phyloP scores from a whole-genome alignment of 1,140 invertebrate species.

The Neodiprion virginianus region DNA sequence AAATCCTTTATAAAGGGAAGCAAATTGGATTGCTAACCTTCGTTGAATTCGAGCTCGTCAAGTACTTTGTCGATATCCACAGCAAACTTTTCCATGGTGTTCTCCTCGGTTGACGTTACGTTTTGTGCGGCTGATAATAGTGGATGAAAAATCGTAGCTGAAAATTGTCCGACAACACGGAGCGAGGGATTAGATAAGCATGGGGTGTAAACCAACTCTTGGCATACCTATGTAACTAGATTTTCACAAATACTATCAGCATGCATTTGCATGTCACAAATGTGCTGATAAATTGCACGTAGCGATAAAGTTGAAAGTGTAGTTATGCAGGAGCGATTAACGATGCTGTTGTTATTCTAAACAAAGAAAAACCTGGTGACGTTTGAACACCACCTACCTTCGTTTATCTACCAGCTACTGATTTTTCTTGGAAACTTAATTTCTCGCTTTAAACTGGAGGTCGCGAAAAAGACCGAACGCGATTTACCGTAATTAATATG shows the following conservation, averaged over 20 bases:
- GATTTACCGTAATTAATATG: no score
- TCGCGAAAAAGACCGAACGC: neutral
- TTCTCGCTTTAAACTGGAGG: no score
- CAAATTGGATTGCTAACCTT: slow-evolving; percentile 57
- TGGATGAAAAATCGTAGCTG: neutral
- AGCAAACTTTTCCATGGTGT: slow-evolving; percentile 73
- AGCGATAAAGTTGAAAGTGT: no score
- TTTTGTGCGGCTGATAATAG: neutral
- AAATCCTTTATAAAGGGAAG: neutral
- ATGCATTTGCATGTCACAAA: neutral
- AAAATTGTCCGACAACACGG: neutral
- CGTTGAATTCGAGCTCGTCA: slow-evolving; percentile 84
- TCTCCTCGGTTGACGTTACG: neutral
- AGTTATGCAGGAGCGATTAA: no score
- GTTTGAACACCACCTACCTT: no score
- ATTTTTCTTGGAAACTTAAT: neutral
- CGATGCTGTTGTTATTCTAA: no score
- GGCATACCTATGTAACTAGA: neutral
- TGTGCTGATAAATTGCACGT: no score
- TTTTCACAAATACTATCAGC: neutral
- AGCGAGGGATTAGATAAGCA: neutral
- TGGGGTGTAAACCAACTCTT: neutral
- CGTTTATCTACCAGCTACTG: neutral
- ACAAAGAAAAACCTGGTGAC: no score
- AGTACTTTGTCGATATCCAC: slow-evolving; percentile 88